Conservation (phyloP, 2,113 vertebrate genomes). For the Mirza zaza region DNA sequence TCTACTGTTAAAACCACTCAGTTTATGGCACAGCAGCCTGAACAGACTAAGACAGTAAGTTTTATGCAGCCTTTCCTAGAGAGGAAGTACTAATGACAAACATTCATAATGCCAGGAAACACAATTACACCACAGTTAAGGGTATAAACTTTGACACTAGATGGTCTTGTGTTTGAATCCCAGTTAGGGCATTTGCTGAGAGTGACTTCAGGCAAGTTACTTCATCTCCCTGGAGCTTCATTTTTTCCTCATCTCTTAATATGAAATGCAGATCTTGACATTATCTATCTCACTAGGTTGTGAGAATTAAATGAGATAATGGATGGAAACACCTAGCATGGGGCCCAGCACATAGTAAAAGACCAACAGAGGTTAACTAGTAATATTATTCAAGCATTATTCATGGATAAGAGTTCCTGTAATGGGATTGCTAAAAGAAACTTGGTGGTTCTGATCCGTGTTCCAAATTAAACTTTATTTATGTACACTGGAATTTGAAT, state of each 20-base stretch:
- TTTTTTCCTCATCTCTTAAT: neutral
- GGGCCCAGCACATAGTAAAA: neutral
- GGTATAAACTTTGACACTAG: neutral
- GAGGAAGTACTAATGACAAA: neutral
- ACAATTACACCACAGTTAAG: neutral
- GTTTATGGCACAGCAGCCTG: neutral
- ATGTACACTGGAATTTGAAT: neutral
- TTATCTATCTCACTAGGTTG: neutral
- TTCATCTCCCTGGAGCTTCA: neutral
- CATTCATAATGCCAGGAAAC: neutral
- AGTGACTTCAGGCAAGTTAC: neutral
- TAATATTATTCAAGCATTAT: neutral
- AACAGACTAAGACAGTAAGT: neutral
- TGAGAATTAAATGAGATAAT: neutral
- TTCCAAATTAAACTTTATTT: neutral
- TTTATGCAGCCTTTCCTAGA: neutral
- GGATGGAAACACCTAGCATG: neutral
- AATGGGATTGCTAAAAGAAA: neutral
- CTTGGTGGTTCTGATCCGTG: neutral
- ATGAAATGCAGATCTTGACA: neutral
- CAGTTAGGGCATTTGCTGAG: neutral
- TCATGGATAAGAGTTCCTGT: neutral
- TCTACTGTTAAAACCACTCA: neutral
- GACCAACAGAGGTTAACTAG: neutral
- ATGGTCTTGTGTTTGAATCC: neutral